Base-by-base conservation (phyloP, 2,797 vertebrate species). In the Lepus oiostolus region DNA sequence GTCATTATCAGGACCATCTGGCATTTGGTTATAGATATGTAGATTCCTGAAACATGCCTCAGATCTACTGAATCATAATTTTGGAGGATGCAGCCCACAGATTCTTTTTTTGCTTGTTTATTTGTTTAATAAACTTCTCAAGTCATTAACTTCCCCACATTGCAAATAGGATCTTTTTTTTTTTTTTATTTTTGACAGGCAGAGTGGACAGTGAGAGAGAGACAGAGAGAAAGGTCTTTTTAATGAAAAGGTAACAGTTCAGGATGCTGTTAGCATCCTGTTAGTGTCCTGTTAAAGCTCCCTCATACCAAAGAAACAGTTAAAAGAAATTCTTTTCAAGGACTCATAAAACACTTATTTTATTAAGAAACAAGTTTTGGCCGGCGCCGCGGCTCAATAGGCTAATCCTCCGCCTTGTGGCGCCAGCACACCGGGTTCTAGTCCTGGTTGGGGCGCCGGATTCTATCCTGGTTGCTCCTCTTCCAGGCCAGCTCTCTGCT, bases 111-210 rank as follows among this genome's bases (percentile, higher is more conserved):
- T 32, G 10, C 62, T 85, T 63, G 70, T n/a, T 52, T 4, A 13
- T 35, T 88, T 80, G 75, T 72, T 4, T 92, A 85, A 92, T 5
- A 91, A 82, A 4, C 3, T 84, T 58, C 52, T 91, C 28, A n/a
- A 80, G 32, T 92, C 82, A 90, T 92, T 92, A 60, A 77, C 85
- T 75, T 71, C 7, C 50, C 21, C 81, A 92, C 92, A 82, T 35
- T 76, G 8, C 9, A 75, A 85, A 87, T 17, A 30, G 85, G 22
- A 14, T 22, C 28, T 87, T 79, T 8, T 54, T 58, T 79, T 8
- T 54, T 58, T 79, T 8, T 54, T 58, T n/a, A n/a, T n/a, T n/a
- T n/a, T n/a, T n/a, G n/a, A n/a, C n/a, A n/a, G n/a, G n/a, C n/a
- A n/a, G n/a, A n/a, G n/a, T n/a, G n/a, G n/a, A n/a, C n/a, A n/a